These are phyloP conservation scores for fruit fly (Drosophila melanogaster) DNA, from an alignment of 1,140 invertebrate species.

Conservation along the genomic window DNA sequence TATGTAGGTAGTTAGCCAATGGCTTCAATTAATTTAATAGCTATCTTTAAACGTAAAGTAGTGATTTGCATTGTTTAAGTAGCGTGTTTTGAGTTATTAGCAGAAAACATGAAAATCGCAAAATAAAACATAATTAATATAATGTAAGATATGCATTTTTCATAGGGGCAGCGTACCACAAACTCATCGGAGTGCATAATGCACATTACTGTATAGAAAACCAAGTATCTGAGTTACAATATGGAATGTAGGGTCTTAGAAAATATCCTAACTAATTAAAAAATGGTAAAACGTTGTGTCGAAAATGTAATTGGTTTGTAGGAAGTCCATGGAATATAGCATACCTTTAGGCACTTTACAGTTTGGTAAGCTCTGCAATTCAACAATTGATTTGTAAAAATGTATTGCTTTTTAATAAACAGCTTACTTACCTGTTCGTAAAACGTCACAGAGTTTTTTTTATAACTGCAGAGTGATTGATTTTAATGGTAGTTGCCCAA, in stretches of 20 bases:
- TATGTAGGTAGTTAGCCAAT: constrained; percentile 59
- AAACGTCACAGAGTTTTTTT: constrained; percentile 1
- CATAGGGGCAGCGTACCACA: background rate
- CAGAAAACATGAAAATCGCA: constrained; percentile 10
- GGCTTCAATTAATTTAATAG: constrained; percentile 40
- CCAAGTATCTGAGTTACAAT: too few species aligned
- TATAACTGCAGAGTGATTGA: background rate
- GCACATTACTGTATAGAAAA: too few species aligned
- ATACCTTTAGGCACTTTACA: too few species aligned
- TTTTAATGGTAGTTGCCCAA: constrained; percentile 1
- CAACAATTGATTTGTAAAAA: background rate
- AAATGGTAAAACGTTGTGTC: too few species aligned
- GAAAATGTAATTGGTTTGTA: too few species aligned
- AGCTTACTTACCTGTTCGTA: background rate
- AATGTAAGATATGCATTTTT: background rate
- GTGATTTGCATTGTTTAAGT: constrained; percentile 32
- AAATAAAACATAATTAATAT: constrained; percentile 25
- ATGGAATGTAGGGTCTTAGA: too few species aligned
- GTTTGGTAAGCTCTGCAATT: too few species aligned
- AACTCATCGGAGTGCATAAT: background rate
- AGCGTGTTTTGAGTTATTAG: constrained; percentile 10
- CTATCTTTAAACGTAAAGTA: constrained; percentile 13
- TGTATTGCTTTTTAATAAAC: too few species aligned
- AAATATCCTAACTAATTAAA: too few species aligned
- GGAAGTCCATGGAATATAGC: too few species aligned